Conservation (phyloP, 2,888 invertebrate species). For the Caenorhabditis macrosperma region DNA sequence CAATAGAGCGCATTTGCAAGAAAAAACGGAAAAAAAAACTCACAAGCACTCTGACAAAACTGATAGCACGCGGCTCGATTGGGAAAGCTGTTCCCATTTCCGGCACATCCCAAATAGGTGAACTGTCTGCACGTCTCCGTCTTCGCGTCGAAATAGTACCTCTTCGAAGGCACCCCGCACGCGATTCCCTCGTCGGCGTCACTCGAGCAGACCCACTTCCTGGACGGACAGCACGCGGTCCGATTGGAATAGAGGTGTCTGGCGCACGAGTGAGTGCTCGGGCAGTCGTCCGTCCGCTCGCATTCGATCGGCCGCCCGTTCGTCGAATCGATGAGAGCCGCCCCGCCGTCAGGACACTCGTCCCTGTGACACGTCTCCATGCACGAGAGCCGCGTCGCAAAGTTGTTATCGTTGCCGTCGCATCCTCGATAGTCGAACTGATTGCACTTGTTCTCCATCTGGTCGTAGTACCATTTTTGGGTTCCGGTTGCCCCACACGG, state of each 20-base stretch:
- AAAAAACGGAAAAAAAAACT: too few species aligned
- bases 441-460: conserved; percentile 60
- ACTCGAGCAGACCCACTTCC: conserved; percentile 67
- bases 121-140: conserved; percentile 64
- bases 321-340: conserved; percentile 59
- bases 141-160: conserved; percentile 69
- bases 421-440: conserved; percentile 74
- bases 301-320: conserved; percentile 59
- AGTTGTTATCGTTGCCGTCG: conserved; percentile 76
- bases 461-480: conserved; percentile 87
- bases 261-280: conserved; percentile 66
- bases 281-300: conserved; percentile 58
- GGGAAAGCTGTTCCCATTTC: conserved; percentile 71
- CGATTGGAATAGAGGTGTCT: conserved; percentile 39
- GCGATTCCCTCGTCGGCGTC: conserved; percentile 65
- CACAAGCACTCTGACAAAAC: conserved; percentile 74
- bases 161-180: conserved; percentile 64
- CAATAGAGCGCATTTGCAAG: too few species aligned
- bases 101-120: conserved; percentile 62
- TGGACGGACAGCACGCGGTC: conserved; percentile 68
- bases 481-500: conserved; percentile 80
- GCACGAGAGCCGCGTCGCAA: conserved; percentile 67
- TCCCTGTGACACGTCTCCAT: conserved; percentile 67
- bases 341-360: conserved; percentile 69
- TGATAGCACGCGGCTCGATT: conserved; percentile 69